Evolutionary conservation across 2,797 vertebrate species (phyloP).

Genomic region (Gymnothorax reevesii): DNA sequence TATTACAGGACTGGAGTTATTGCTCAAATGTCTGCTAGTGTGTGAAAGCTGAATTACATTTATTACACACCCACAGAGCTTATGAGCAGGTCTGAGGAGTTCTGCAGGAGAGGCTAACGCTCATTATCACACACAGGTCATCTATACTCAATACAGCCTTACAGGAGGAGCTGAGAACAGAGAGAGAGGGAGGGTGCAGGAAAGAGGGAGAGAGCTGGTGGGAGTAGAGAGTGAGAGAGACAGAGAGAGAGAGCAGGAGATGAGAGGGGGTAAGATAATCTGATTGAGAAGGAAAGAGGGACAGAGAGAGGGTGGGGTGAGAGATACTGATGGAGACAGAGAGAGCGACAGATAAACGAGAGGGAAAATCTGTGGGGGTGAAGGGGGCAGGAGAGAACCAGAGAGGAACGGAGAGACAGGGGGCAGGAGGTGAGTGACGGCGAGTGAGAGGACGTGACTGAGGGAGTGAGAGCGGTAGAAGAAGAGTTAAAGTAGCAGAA

Average conservation of each 20-base stretch:
- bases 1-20: not conserved
- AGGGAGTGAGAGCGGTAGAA: not conserved
- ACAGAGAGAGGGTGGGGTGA: not conserved
- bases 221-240: constrained; percentile 1
- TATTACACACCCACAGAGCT: not conserved
- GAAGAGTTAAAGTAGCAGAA: not conserved
- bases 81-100: not conserved
- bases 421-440: not conserved
- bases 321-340: not conserved
- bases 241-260: no score
- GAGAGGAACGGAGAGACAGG: not conserved
- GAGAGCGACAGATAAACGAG: not conserved
- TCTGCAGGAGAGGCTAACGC: not conserved
- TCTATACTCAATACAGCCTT: constrained; percentile 32
- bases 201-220: no score
- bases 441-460: constrained; percentile 15
- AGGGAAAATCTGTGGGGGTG: not conserved
- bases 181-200: constrained; percentile 2
- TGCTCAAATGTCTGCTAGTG: not conserved
- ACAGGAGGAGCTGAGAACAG: not conserved
- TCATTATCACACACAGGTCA: constrained; percentile 28
- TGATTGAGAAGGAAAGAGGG: not conserved
- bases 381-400: not conserved
- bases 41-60: constrained; percentile 2
- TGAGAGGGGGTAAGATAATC: no score